phyloP scores from a whole-genome alignment of 2,113 vertebrate species.

The Pyxicephalus adspersus region DNA sequence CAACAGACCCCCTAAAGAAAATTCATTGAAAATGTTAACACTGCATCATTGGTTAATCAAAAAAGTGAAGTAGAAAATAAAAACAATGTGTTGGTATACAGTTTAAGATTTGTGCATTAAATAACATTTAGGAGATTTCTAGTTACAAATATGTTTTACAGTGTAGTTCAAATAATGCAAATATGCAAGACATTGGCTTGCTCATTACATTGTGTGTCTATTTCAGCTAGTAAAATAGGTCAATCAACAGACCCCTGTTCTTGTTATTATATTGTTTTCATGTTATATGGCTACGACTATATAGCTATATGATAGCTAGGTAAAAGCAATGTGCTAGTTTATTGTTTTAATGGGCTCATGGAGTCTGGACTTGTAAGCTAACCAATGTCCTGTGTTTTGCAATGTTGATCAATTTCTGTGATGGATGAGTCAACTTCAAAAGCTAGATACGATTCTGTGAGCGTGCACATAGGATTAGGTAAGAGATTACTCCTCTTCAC shows the following conservation, averaged over 20 bases:
- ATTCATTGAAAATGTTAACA: too few species aligned
- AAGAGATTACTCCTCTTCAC: conserved; percentile 63
- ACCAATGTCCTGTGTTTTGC: conserved; percentile 63
- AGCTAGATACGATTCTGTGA: conserved; percentile 61
- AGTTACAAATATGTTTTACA: background rate
- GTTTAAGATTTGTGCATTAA: too few species aligned
- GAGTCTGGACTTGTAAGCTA: conserved; percentile 68
- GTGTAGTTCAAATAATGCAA: background rate
- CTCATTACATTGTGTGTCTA: background rate
- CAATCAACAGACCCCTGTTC: background rate
- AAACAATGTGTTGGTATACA: too few species aligned
- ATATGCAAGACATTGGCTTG: background rate
- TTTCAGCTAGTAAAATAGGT: background rate
- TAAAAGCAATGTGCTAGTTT: conserved; percentile 36
- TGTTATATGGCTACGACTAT: background rate
- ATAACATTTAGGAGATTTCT: too few species aligned
- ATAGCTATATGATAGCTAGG: conserved; percentile 19
- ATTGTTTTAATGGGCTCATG: conserved; percentile 54
- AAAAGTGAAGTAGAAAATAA: too few species aligned
- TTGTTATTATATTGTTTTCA: conserved; percentile 24
- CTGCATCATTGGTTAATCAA: too few species aligned
- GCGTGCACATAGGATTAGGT: conserved; percentile 64
- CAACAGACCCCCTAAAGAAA: too few species aligned
- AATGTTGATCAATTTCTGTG: conserved; percentile 58
- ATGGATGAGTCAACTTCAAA: conserved; percentile 68